Evolutionary conservation across 2,113 vertebrate species (phyloP).

Genomic region (Mastomys coucha): DNA sequence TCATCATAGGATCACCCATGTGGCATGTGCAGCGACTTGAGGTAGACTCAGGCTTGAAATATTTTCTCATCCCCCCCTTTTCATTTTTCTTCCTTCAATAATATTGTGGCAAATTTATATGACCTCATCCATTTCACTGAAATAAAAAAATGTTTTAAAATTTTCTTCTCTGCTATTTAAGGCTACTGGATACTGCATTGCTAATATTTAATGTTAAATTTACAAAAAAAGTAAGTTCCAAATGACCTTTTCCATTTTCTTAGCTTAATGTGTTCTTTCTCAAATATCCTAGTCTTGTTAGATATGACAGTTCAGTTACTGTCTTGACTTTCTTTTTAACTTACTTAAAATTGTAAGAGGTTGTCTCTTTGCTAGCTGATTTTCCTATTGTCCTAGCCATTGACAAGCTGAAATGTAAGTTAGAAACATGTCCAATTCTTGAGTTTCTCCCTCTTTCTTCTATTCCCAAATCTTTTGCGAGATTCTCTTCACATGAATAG

Average conservation of each 20-base stretch:
- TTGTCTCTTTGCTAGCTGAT: neutral
- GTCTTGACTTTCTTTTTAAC: neutral
- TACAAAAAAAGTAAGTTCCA: neutral
- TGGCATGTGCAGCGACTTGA: conserved; percentile 88
- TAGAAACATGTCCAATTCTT: neutral
- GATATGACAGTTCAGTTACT: neutral
- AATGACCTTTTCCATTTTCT: neutral
- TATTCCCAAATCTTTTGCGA: neutral
- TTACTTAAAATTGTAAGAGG: neutral
- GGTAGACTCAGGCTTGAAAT: conserved; percentile 78
- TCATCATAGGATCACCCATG: conserved; percentile 87
- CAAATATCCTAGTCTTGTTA: neutral
- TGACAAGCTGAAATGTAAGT: neutral
- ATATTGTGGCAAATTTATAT: neutral
- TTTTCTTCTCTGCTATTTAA: neutral
- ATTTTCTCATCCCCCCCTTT: neutral
- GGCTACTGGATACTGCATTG: neutral
- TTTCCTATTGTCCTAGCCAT: neutral
- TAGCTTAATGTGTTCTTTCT: neutral
- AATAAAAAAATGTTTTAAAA: neutral
- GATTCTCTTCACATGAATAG: fast-evolving
- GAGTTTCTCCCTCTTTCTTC: neutral
- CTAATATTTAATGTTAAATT: neutral
- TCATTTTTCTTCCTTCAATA: neutral
- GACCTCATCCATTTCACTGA: neutral